Evolutionary conservation across 2,113 vertebrate species (phyloP), one percentile per base, ranked within the genome.

Genomic region (Arenaria interpres): DNA sequence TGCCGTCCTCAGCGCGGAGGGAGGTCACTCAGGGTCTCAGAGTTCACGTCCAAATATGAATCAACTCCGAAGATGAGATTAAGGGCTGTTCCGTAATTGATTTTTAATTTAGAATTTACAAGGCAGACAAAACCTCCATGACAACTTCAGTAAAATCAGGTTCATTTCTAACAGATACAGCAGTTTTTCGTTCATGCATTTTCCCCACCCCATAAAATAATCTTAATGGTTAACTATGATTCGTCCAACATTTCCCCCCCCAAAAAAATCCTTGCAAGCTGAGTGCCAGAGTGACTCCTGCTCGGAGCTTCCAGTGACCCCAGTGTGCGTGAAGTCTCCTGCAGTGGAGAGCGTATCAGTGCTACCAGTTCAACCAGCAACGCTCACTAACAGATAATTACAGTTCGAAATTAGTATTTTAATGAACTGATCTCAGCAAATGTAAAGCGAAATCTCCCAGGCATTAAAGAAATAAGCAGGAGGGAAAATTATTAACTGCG

Each of bases 361-460:
- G 10, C 96, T 88, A 90, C 96, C 30, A 54, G 28, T 54, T 54
- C 87, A 75, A 43, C 71, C 21, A 1, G 87, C 37, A 87, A 27
- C 57, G 74, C 91, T 96, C 98, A 86, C 97, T 88, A 96, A 95
- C 95, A 97, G 97, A 98, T 98, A 98, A 98, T 98, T 98, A 98
- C 97, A 68, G 85, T 93, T 87, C 33, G 92, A 98, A 98, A 98
- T 98, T 97, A 98, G 97, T 94, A 93, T 97, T 98, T 98, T 98
- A 98, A 98, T 97, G 96, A 98, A 97, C 95, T 95, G 95, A 94
- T 96, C 97, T 97, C 95, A 71, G 93, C 73, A 98, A 98, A 98
- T 74, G 89, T 95, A 96, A 96, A 96, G 94, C 6, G 10, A 96
- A 98, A 88, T 97, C 97, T 98, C 98, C 48, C 86, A 97, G 97